Percentiles rank a stretch among this genome's conserved stretches.
Evolutionary conservation across 2,888 invertebrate genomes (phyloP).

Genomic region (Volucella inanis): DNA sequence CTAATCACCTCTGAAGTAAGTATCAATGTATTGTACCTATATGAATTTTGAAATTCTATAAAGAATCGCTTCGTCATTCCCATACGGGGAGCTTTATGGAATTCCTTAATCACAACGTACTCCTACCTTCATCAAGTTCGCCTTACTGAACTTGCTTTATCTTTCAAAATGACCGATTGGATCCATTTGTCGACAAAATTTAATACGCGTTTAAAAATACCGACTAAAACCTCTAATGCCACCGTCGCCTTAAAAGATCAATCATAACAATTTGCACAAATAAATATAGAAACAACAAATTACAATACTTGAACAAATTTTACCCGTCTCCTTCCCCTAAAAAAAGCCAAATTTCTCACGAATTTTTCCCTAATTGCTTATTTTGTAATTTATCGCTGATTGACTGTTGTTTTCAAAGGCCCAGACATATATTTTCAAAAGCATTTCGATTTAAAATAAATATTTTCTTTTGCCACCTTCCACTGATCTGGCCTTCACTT

Average conservation of each 20-base stretch:
- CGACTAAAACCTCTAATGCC: neutral
- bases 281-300: neutral
- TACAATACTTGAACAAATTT: neutral
- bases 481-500: neutral
- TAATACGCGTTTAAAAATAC: neutral
- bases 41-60: too few relatives aligned
- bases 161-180: too few relatives aligned
- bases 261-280: constrained; percentile 32
- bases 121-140: too few relatives aligned
- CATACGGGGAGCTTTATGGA: too few relatives aligned
- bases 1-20: too few relatives aligned
- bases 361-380: constrained; percentile 28
- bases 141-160: too few relatives aligned
- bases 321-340: neutral
- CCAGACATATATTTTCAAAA: neutral
- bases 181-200: neutral
- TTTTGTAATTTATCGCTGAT: constrained; percentile 44
- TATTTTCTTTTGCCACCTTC: constrained; percentile 23
- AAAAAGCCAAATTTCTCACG: neutral
- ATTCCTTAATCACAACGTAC: too few relatives aligned
- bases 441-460: constrained; percentile 33
- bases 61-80: too few relatives aligned
- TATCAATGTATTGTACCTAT: too few relatives aligned
- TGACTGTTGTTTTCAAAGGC: constrained; percentile 48
- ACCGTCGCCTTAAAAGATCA: constrained; percentile 17